A percentile compares a stretch with the other conserved stretches of the same genome.
Conservation (phyloP, 1,140 invertebrate species). For the Lutraria rhynchaena region DNA sequence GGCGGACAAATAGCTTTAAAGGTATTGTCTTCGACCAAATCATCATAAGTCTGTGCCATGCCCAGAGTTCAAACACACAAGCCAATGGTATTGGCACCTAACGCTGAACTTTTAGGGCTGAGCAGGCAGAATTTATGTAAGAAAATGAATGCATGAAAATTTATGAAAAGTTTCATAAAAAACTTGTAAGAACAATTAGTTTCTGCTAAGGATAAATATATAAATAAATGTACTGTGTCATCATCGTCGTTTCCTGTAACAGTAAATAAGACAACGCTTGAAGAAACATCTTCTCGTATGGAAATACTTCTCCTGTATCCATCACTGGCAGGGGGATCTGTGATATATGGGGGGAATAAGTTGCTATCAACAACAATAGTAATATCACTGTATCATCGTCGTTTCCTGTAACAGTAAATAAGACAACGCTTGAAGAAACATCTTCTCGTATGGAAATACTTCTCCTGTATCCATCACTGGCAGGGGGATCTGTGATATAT, state of each 20-base stretch:
- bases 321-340: background rate
- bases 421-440: background rate
- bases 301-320: background rate
- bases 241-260: slow-evolving; percentile 53
- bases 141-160: too few relatives aligned
- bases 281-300: slow-evolving; percentile 22
- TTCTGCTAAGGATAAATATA: too few relatives aligned
- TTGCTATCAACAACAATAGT: slow-evolving; percentile 43
- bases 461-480: background rate
- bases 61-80: too few relatives aligned
- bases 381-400: slow-evolving; percentile 37
- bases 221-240: slow-evolving; percentile 27
- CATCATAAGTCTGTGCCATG: too few relatives aligned
- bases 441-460: slow-evolving; percentile 20
- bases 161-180: too few relatives aligned
- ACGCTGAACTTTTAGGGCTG: too few relatives aligned
- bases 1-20: too few relatives aligned
- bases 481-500: background rate
- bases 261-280: slow-evolving; percentile 21
- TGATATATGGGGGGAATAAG: slow-evolving; percentile 19
- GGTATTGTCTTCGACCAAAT: too few relatives aligned
- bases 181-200: too few relatives aligned
- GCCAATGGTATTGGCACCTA: too few relatives aligned
- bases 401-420: slow-evolving; percentile 59
- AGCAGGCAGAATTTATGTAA: too few relatives aligned